phyloP scores from a whole-genome alignment of 2,113 vertebrate genomes.

The Chaetops frenatus region DNA sequence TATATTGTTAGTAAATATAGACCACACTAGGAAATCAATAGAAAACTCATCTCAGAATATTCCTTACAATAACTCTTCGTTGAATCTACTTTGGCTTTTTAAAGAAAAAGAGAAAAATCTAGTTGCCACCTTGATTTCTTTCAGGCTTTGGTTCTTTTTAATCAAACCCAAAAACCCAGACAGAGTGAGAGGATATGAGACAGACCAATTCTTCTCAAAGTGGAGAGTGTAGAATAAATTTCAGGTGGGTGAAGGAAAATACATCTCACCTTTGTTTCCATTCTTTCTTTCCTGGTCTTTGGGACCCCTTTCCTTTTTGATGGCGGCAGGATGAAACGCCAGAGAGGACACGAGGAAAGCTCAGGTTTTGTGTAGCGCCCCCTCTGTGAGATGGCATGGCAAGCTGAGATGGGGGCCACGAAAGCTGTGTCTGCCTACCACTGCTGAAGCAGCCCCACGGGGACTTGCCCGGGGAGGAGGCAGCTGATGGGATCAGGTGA shows the following conservation, averaged over 20 bases:
- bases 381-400: no score
- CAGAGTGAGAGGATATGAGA: background rate
- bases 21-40: background rate
- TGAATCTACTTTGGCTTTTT: background rate
- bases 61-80: background rate
- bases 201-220: background rate
- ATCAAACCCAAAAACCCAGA: background rate
- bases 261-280: background rate
- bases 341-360: background rate
- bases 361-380: background rate
- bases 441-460: fast-evolving
- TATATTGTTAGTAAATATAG: background rate
- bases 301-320: background rate
- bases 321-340: background rate
- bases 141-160: background rate
- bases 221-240: background rate
- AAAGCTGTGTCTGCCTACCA: background rate
- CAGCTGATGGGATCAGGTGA: background rate
- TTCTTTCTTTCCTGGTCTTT: background rate
- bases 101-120: background rate
- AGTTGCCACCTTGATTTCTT: background rate
- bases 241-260: background rate
- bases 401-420: background rate
- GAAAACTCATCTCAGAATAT: background rate
- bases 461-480: background rate